Percentiles rank a stretch among this genome's conserved stretches.
Evolutionary conservation across 2,888 invertebrate species (phyloP).

Genomic region (Brachynemurus nebulosus): DNA sequence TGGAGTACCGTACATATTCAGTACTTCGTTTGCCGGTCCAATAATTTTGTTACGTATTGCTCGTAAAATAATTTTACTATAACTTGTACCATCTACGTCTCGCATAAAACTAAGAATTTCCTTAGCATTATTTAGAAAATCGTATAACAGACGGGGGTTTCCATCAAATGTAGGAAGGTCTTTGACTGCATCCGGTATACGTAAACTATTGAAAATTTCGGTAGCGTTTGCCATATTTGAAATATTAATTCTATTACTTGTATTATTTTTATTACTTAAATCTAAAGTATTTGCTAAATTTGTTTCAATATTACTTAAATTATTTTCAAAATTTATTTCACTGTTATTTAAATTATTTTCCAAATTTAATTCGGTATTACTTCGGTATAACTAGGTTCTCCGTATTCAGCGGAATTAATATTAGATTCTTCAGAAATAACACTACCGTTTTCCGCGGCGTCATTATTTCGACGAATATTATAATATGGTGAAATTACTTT

Average conservation of each 20-base stretch:
- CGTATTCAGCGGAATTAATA: no score
- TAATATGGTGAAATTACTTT: no score
- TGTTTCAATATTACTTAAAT: no score
- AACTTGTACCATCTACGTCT: background rate
- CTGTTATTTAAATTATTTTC: no score
- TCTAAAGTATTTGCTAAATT: no score
- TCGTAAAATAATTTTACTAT: no score
- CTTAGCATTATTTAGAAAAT: background rate
- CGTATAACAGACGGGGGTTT: background rate
- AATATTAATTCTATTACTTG: no score
- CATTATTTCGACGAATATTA: no score
- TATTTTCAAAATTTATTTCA: no score
- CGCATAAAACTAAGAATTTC: background rate
- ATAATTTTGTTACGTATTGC: slow-evolving; percentile 16
- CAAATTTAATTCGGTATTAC: no score
- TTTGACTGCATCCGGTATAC: background rate
- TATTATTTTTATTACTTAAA: no score
- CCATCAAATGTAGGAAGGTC: background rate
- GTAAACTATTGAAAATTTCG: background rate
- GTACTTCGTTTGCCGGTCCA: slow-evolving; percentile 16
- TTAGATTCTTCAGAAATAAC: background rate
- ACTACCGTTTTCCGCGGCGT: background rate
- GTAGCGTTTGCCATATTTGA: background rate
- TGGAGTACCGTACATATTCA: slow-evolving; percentile 16
- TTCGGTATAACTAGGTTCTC: no score